Evolutionary conservation across 2,888 invertebrate genomes (phyloP).

Genomic region (Cryptophagus acutangulus): DNA sequence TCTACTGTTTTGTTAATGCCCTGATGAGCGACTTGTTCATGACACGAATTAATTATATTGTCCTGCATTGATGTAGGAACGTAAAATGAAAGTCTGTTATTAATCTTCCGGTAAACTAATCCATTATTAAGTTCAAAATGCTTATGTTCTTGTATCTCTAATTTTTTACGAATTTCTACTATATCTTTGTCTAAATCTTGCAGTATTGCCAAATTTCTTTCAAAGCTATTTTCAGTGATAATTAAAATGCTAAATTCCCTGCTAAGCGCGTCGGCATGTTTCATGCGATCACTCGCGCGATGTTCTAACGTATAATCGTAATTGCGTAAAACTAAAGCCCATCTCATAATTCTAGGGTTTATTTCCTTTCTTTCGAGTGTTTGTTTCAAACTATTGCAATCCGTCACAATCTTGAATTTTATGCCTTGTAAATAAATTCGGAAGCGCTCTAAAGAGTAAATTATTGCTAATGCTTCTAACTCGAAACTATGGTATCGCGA

Average conservation of each 20-base stretch:
- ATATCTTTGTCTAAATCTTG: constrained; percentile 21
- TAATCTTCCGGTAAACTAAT: constrained; percentile 23
- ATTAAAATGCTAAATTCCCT: constrained; percentile 27
- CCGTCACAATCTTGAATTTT: constrained; percentile 32
- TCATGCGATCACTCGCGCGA: constrained; percentile 24
- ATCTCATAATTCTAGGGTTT: constrained; percentile 32
- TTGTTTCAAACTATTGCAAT: constrained; percentile 31
- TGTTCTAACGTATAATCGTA: constrained; percentile 25
- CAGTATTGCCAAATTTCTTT: constrained; percentile 20
- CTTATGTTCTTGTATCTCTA: constrained; percentile 23
- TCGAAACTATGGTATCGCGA: constrained; percentile 38
- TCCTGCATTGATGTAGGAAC: constrained; percentile 25
- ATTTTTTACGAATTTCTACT: constrained; percentile 11
- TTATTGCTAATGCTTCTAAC: constrained; percentile 32
- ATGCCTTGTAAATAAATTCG: constrained; percentile 32
- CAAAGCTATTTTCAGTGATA: constrained; percentile 25
- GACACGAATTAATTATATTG: constrained; percentile 12
- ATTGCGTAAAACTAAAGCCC: constrained; percentile 29
- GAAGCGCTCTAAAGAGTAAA: constrained; percentile 31
- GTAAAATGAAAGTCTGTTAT: constrained; percentile 17
- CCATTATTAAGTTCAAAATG: constrained; percentile 24
- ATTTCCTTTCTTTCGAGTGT: constrained; percentile 33
- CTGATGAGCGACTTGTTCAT: constrained; percentile 13
- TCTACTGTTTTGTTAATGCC: constrained; percentile 10
- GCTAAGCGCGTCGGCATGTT: constrained; percentile 35